These are phyloP conservation scores for Pocillopora damicornis DNA, from an alignment of 64 coral and sea anemone species.

Conservation along the genomic window DNA sequence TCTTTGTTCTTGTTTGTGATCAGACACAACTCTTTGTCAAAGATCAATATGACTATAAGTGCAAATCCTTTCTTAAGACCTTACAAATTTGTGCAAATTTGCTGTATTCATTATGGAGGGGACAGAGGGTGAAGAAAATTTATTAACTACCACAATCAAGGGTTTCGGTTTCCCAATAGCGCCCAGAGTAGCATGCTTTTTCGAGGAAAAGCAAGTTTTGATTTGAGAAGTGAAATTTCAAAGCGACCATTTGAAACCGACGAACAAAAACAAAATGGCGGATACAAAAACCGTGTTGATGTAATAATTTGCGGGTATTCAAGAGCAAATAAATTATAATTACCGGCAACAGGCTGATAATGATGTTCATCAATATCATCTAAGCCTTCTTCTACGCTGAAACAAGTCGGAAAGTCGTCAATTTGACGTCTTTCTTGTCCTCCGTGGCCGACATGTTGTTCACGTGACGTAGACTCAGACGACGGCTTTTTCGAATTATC, in stretches of 20 bases:
- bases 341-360: constrained; percentile 89
- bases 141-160: too few relatives aligned
- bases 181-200: background rate
- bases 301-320: background rate
- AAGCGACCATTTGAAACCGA: background rate
- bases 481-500: background rate
- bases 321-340: background rate
- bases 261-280: constrained; percentile 38
- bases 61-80: too few relatives aligned
- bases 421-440: constrained; percentile 50
- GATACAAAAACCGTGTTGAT: background rate
- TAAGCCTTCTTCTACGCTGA: constrained; percentile 69
- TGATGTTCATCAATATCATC: constrained; percentile 71
- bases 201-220: background rate
- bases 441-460: constrained; percentile 66
- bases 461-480: constrained; percentile 24
- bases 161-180: background rate
- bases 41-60: too few relatives aligned
- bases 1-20: too few relatives aligned
- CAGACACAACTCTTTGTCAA: too few relatives aligned
- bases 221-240: background rate
- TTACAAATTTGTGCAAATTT: too few relatives aligned
- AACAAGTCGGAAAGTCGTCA: constrained; percentile 80
- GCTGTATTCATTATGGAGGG: too few relatives aligned
- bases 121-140: too few relatives aligned